Conservation (phyloP, 2,113 vertebrate genomes). For the Rhinopomastus cyanomelas region DNA sequence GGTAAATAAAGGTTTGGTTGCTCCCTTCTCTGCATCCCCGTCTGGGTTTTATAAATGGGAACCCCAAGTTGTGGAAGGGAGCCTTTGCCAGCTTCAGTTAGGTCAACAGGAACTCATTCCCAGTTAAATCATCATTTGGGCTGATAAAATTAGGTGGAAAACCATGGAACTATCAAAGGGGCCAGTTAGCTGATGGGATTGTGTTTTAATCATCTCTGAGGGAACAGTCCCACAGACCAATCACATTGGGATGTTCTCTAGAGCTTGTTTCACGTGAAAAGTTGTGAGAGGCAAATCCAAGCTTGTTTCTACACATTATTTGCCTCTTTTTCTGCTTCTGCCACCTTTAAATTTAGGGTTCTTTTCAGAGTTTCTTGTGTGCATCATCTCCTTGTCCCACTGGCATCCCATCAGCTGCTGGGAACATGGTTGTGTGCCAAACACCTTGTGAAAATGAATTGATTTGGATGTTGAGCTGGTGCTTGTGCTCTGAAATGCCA, state of each 20-base stretch:
- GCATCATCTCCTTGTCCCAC: background rate
- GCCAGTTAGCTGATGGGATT: background rate
- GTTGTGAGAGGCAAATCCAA: background rate
- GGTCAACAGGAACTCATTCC: background rate
- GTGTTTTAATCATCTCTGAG: background rate
- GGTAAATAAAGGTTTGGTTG: constrained; percentile 7
- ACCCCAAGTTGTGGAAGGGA: background rate
- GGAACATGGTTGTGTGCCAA: background rate
- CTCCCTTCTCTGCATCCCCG: background rate
- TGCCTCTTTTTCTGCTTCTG: background rate
- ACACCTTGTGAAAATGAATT: background rate
- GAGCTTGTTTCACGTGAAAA: background rate
- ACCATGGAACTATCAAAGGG: background rate
- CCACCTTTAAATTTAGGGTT: fast-evolving
- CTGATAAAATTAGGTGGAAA: background rate
- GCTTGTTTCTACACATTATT: background rate
- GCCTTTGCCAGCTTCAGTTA: background rate
- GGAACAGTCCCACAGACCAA: background rate
- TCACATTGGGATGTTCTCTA: background rate
- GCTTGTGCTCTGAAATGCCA: background rate
- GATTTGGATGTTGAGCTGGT: background rate
- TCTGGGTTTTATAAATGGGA: background rate
- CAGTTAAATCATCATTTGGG: background rate
- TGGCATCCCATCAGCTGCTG: background rate
- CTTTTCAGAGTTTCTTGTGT: fast-evolving